Base-by-base conservation (phyloP, 2,888 invertebrate genomes). In the Euphydryas editha region DNA sequence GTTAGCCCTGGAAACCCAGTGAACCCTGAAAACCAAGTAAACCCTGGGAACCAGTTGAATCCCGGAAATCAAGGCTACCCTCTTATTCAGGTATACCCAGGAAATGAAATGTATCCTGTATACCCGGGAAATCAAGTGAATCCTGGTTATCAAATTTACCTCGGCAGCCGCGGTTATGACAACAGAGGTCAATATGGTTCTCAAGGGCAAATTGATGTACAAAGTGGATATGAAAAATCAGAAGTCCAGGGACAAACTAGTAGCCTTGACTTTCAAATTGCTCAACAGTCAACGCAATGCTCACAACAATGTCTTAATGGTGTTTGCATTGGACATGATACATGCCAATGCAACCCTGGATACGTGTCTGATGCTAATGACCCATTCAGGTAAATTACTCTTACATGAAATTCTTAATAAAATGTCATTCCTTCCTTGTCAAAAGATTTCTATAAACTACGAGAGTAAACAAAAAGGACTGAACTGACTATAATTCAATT, bases 261-360 rank as follows among this genome's bases (percentile, higher is more conserved):
- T 11, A 69, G 68, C 15, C 69, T 74, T 39, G 68, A 47, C 49
- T 56, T 47, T 21, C 64, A 55, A 59, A 58, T 67, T 30, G 63
- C 55, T 47, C 58, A 67, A 13, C 63, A 59, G 51, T 24, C 49
- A 1, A 30, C 5, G 8, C 67, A 86, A n/a, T 96, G 96, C 77
- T 92, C 94, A 4, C 87, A 91, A 24, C 94, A 94, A 10, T 97
- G 96, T 73, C 81, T 95, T 60, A 96, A 96, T 74, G 96, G 95
- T 18, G 87, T 93, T 36, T 97, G 96, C 79, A 92, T 94, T 10
- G 85, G 77, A 61, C 77, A 78, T 1, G 85, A 88, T 67, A 78
- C 72, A 42, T 97, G 96, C 79, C 86, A 87, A 8, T 95, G 95
- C 71, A 91, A 93, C 64, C 68, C 84, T 13, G 95, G 95, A 46